Conservation (phyloP, 2,797 vertebrate species). For the Neoniphon sammara region DNA sequence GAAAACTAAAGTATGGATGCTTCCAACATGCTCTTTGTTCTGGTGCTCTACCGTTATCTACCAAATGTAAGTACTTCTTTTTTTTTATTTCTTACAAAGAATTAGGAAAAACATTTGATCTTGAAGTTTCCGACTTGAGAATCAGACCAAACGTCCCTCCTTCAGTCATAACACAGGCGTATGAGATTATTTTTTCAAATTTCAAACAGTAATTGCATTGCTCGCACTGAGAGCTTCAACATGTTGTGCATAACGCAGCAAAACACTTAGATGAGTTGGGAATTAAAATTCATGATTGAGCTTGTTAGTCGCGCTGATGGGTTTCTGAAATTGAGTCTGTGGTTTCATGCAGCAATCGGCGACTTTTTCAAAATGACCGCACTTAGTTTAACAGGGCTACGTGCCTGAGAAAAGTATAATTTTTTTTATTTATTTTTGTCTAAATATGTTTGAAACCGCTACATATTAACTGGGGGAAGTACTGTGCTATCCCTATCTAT, state of each 20-base stretch:
- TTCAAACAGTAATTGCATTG: no score
- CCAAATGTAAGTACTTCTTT: conserved; percentile 63
- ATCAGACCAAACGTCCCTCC: no score
- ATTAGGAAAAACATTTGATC: no score
- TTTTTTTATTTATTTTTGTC: no score
- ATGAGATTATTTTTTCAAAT: no score
- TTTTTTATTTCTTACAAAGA: not conserved
- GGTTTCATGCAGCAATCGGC: not conserved
- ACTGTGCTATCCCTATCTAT: conserved; percentile 39
- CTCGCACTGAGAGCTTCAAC: no score
- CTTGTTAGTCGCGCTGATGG: not conserved
- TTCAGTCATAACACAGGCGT: no score
- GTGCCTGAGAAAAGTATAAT: no score
- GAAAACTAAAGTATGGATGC: conserved; percentile 57
- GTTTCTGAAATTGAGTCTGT: not conserved
- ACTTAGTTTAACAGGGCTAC: no score
- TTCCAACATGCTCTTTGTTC: conserved; percentile 50
- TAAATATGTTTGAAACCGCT: no score
- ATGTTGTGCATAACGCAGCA: no score
- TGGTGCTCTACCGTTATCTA: conserved; percentile 58
- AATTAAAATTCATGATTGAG: not conserved
- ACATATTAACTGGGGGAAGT: not conserved
- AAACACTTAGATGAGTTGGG: not conserved
- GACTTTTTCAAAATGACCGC: not conserved
- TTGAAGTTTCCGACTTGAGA: no score